phyloP scores from a whole-genome alignment of 2,888 invertebrate species.

The Melinopterus prodromus region DNA sequence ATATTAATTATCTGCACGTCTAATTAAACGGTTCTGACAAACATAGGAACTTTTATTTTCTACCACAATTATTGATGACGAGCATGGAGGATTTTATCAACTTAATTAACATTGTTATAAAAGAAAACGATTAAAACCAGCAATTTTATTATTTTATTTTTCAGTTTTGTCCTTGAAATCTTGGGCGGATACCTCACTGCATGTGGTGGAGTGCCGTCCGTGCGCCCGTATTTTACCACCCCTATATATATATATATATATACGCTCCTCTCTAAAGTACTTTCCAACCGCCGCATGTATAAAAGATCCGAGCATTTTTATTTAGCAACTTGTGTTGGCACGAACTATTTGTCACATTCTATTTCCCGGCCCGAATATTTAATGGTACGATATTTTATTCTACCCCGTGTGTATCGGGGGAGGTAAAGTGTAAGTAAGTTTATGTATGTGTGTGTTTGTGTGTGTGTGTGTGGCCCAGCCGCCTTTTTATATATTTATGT shows the following conservation, averaged over 20 bases:
- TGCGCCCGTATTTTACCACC: conserved; percentile 8
- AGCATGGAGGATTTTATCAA: too few species aligned
- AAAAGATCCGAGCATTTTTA: conserved; percentile 50
- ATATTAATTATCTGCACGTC: too few species aligned
- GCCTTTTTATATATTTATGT: conserved; percentile 24
- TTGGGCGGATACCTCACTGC: background rate
- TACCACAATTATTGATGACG: too few species aligned
- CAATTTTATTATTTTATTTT: background rate
- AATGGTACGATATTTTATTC: conserved; percentile 49
- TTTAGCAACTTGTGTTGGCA: conserved; percentile 50
- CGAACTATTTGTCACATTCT: conserved; percentile 53
- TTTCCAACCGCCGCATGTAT: conserved; percentile 49
- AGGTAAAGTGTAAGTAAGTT: conserved; percentile 6
- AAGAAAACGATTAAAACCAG: background rate
- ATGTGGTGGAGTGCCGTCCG: conserved; percentile 17
- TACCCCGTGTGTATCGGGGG: conserved; percentile 11
- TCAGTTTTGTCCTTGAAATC: background rate
- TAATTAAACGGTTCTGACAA: too few species aligned
- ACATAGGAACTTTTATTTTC: too few species aligned
- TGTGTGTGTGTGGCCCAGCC: background rate
- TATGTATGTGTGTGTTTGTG: too few species aligned
- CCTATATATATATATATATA: background rate
- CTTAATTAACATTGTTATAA: too few species aligned
- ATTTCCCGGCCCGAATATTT: conserved; percentile 48
- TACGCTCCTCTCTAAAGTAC: conserved; percentile 43